Conservation (phyloP, 1,140 invertebrate genomes). For the Stenopsyche tienmushanensis region DNA sequence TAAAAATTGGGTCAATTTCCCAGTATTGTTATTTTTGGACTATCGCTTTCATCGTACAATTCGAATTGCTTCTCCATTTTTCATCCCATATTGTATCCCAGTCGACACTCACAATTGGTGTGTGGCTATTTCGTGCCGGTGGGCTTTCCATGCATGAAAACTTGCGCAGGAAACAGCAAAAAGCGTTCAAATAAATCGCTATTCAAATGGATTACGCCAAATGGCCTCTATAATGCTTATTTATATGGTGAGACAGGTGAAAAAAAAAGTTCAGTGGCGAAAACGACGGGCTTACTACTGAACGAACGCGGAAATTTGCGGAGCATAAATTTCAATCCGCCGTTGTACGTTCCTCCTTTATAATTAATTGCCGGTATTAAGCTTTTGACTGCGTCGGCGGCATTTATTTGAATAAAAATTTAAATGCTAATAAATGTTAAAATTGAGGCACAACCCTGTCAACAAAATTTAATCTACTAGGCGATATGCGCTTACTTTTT, state of each 20-base stretch:
- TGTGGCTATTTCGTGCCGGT: background rate
- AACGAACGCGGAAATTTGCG: constrained; percentile 4
- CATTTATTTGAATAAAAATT: constrained; percentile 4
- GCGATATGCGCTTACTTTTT: no score
- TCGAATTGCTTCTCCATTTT: no score
- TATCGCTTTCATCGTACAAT: no score
- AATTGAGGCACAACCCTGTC: no score
- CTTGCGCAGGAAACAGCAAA: background rate
- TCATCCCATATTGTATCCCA: no score
- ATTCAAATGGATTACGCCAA: constrained; percentile 20
- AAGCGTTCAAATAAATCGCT: constrained; percentile 21
- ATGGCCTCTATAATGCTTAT: constrained; percentile 16
- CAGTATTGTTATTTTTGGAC: no score
- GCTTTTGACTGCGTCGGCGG: background rate
- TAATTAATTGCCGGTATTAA: constrained; percentile 12
- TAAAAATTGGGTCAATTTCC: no score
- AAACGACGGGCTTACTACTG: background rate
- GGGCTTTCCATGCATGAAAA: no score
- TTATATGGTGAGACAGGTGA: constrained; percentile 21
- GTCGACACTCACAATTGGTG: no score
- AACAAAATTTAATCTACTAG: no score
- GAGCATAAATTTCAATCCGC: background rate
- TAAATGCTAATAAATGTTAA: constrained; percentile 14
- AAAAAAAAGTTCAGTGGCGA: background rate
- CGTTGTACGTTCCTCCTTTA: background rate